Percentiles rank a stretch among this genome's conserved stretches.
These are phyloP conservation scores for Anser brachyrhynchus DNA, from an alignment of 2,113 vertebrate genomes.

Conservation along the genomic window DNA sequence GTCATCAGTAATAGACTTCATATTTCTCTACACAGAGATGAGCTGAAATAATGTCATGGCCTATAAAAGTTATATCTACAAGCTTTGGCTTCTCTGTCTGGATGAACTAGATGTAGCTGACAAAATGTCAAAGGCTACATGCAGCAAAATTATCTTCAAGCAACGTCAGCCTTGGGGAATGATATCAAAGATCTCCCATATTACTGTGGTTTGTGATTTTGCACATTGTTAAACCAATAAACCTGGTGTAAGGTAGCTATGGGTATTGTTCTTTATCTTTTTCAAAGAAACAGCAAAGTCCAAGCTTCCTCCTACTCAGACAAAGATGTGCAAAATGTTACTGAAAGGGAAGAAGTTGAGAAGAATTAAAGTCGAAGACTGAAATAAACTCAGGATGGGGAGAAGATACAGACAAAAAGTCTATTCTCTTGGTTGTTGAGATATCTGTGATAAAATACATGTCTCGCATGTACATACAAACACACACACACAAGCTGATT, in stretches of 20 bases:
- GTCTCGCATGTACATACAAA: background rate
- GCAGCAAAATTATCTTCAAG: background rate
- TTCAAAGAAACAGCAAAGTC: background rate
- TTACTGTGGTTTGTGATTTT: background rate
- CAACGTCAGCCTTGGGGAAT: background rate
- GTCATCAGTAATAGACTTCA: background rate
- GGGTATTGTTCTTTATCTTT: background rate
- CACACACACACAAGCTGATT: background rate
- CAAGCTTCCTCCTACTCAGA: background rate
- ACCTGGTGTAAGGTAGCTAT: background rate
- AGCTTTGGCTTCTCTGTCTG: background rate
- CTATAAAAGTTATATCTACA: background rate
- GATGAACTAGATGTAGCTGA: background rate
- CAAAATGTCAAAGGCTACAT: rapidly evolving
- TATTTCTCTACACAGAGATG: background rate
- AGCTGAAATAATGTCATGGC: constrained; percentile 25
- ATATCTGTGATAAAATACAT: background rate
- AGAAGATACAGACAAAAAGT: background rate
- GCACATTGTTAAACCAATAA: rapidly evolving
- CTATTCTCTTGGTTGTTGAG: background rate
- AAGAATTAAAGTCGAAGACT: background rate
- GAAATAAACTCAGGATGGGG: background rate
- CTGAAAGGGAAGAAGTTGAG: background rate
- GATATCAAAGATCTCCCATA: background rate
- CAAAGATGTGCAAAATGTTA: background rate